Conservation (phyloP, 2,888 invertebrate species). For the Emesis castigata region DNA sequence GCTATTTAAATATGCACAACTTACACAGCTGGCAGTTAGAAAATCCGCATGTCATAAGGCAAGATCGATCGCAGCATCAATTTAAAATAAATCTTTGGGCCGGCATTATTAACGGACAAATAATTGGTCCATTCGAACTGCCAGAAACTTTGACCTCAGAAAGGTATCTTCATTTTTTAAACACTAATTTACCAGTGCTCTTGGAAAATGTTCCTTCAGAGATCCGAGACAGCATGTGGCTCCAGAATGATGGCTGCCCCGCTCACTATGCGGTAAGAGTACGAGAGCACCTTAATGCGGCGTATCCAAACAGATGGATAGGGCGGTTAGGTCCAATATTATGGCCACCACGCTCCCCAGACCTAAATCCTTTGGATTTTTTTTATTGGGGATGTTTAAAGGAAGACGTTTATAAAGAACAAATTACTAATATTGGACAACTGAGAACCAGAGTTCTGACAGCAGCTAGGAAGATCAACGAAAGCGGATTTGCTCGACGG, state of each 20-base stretch:
- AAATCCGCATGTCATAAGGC: constrained; percentile 42
- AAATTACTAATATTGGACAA: not conserved
- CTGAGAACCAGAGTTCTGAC: not conserved
- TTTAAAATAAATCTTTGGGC: constrained; percentile 20
- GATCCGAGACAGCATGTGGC: constrained; percentile 2
- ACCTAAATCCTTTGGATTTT: too few species aligned
- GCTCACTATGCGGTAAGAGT: not conserved
- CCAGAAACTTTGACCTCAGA: not conserved
- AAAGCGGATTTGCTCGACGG: not conserved
- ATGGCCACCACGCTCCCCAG: too few species aligned
- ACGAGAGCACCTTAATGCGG: not conserved
- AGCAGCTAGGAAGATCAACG: not conserved
- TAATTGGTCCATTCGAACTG: not conserved
- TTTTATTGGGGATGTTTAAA: constrained; percentile 4
- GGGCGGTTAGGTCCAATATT: too few species aligned
- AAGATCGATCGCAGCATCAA: constrained; percentile 29
- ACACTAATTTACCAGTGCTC: not conserved
- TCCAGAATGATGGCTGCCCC: constrained; percentile 7
- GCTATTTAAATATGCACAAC: constrained; percentile 58
- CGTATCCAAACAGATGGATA: constrained; percentile 1
- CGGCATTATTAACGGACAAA: not conserved
- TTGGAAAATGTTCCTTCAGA: not conserved
- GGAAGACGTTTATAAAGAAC: not conserved
- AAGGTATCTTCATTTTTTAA: too few species aligned
- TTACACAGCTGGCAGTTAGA: constrained; percentile 55